These are phyloP conservation scores for Physella acuta DNA, from an alignment of 1,140 invertebrate genomes.

Conservation along the genomic window DNA sequence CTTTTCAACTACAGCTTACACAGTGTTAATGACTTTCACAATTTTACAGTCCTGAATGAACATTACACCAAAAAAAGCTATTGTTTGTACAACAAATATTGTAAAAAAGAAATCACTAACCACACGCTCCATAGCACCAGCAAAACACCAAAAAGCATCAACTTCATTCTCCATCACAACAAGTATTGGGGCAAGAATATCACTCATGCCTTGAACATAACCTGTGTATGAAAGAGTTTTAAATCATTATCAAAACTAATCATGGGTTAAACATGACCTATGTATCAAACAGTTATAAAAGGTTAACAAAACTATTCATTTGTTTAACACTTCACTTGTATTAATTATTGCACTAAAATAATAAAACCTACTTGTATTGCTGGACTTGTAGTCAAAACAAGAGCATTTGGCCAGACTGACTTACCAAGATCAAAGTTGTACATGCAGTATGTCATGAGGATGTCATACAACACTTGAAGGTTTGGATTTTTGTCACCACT, in stretches of 20 bases:
- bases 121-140: conserved; percentile 95
- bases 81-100: conserved; percentile 1
- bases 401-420: conserved; percentile 6
- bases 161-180: conserved; percentile 87
- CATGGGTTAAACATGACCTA: no score
- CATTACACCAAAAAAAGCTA: no score
- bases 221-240: no score
- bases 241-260: no score
- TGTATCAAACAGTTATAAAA: not conserved
- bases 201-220: conserved; percentile 88
- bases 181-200: conserved; percentile 90
- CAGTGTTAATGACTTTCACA: no score
- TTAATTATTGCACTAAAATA: no score
- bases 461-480: conserved; percentile 80
- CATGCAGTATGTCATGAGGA: conserved; percentile 99
- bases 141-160: conserved; percentile 99
- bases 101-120: conserved; percentile 60
- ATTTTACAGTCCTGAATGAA: no score
- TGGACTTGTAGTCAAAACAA: not conserved
- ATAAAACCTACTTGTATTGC: no score
- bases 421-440: conserved; percentile 96
- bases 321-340: no score
- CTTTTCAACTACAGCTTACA: no score
- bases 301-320: no score
- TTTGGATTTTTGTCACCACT: conserved; percentile 89